These are phyloP conservation scores for Carettochelys insculpta DNA, from an alignment of 2,113 vertebrate species.

Conservation along the genomic window DNA sequence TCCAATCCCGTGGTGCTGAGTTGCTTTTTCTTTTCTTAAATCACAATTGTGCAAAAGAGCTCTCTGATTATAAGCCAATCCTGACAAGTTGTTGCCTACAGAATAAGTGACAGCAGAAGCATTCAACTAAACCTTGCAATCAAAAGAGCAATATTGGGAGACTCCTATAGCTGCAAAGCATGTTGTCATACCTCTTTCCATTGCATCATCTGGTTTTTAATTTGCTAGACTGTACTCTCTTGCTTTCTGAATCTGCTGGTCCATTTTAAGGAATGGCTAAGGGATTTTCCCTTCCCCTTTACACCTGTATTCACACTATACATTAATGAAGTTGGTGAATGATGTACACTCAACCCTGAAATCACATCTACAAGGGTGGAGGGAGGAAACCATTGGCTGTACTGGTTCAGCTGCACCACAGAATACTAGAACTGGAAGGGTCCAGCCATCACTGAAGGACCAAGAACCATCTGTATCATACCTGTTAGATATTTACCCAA, in stretches of 20 bases:
- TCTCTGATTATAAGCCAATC: neutral
- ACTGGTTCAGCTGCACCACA: neutral
- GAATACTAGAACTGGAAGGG: too few species aligned
- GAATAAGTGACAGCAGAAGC: neutral
- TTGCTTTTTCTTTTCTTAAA: too few species aligned
- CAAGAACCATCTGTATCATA: too few species aligned
- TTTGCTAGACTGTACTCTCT: neutral
- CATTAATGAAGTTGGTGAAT: fast-evolving
- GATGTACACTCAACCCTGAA: fast-evolving
- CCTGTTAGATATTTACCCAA: too few species aligned
- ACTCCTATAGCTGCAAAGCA: neutral
- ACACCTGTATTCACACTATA: neutral
- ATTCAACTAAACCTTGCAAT: neutral
- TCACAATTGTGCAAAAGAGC: neutral
- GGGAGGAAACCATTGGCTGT: neutral
- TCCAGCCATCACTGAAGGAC: too few species aligned
- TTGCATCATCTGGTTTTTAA: neutral
- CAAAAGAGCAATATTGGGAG: fast-evolving
- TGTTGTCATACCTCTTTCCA: neutral
- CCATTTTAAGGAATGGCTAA: neutral
- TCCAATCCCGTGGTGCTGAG: too few species aligned
- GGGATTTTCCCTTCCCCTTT: neutral
- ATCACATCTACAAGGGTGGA: fast-evolving
- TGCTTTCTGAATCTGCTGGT: neutral
- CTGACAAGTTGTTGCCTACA: neutral